A percentile compares a stretch with the other conserved stretches of the same genome.
Conservation (phyloP, 2,797 vertebrate genomes). For the Danio jaintianensis region DNA sequence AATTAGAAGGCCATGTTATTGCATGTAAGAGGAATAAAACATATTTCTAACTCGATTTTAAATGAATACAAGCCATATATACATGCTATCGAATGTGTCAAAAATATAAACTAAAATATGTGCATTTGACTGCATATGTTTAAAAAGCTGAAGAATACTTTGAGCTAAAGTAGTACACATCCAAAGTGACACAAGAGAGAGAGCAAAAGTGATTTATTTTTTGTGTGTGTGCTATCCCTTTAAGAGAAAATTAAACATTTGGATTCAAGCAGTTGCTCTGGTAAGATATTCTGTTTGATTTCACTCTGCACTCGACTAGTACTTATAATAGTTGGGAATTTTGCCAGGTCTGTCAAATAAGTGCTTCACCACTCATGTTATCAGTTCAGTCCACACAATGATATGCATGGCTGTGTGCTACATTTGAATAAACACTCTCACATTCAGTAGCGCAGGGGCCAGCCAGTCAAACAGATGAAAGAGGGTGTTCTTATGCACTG, state of each 20-base stretch:
- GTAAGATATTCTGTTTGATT: conserved; percentile 22
- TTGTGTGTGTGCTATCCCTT: neutral
- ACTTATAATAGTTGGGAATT: conserved; percentile 14
- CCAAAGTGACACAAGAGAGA: too few relatives aligned
- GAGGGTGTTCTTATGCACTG: conserved; percentile 36
- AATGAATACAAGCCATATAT: too few relatives aligned
- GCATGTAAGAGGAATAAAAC: too few relatives aligned
- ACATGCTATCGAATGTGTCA: too few relatives aligned
- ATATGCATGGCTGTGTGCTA: conserved; percentile 42
- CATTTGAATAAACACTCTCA: conserved; percentile 52
- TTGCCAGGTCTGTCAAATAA: conserved; percentile 53
- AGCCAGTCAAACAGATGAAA: conserved; percentile 49
- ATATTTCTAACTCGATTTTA: too few relatives aligned
- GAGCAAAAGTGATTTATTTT: neutral
- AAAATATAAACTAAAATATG: too few relatives aligned
- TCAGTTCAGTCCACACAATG: conserved; percentile 46
- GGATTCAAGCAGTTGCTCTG: conserved; percentile 25
- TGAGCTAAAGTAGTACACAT: too few relatives aligned
- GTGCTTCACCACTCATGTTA: conserved; percentile 49
- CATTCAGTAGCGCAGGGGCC: conserved; percentile 30
- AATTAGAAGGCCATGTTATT: too few relatives aligned
- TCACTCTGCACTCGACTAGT: conserved; percentile 19
- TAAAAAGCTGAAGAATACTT: too few relatives aligned
- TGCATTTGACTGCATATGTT: too few relatives aligned
- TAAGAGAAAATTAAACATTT: conserved; percentile 20